Evolutionary conservation across 2,888 invertebrate species (phyloP).

Genomic region (Cantharis nigra): DNA sequence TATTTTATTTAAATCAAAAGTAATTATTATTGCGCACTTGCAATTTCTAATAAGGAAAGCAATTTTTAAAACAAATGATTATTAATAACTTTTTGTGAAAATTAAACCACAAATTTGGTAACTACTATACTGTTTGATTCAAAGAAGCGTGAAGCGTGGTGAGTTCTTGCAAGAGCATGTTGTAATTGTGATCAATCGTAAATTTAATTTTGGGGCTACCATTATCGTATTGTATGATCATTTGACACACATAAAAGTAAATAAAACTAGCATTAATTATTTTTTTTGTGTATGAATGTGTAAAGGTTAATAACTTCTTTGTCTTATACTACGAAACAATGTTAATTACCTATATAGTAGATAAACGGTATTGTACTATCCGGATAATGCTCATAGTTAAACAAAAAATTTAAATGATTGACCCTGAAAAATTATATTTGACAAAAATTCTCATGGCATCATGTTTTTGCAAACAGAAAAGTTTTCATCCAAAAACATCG

Average conservation of each 20-base stretch:
- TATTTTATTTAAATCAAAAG: not conserved
- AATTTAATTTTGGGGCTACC: not conserved
- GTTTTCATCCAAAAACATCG: no score
- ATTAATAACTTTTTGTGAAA: slow-evolving; percentile 1
- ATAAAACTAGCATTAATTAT: not conserved
- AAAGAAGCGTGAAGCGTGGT: slow-evolving; percentile 17
- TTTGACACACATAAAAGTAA: not conserved
- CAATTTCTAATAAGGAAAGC: not conserved
- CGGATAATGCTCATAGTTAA: no score
- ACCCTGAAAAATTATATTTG: no score
- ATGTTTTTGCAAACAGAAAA: no score
- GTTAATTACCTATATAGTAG: not conserved
- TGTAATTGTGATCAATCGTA: slow-evolving; percentile 13
- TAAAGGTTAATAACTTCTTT: not conserved
- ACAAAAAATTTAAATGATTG: no score
- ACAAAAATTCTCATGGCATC: no score
- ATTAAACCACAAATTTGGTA: slow-evolving; percentile 13
- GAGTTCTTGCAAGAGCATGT: slow-evolving; percentile 6
- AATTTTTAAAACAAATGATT: not conserved
- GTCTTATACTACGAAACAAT: not conserved
- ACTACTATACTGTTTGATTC: not conserved
- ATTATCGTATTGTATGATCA: not conserved
- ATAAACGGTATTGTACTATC: not conserved
- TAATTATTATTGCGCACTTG: not conserved
- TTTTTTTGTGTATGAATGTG: not conserved